Percentiles rank a stretch among this genome's conserved stretches.
Conservation (phyloP, 2,888 invertebrate species). For the Catocala nupta region DNA sequence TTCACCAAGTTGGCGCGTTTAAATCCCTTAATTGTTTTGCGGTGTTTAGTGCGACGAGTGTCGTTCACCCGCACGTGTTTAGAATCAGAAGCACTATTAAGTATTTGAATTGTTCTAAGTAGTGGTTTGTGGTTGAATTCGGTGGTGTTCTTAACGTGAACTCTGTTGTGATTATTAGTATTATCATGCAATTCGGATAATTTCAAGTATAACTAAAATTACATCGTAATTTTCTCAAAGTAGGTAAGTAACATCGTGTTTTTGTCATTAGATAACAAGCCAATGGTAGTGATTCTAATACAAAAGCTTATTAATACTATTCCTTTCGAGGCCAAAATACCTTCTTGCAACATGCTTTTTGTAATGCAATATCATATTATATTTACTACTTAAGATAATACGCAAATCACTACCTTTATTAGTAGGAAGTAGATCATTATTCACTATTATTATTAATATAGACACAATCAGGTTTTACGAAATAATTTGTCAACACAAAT, state of each 20-base stretch:
- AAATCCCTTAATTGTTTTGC: slow-evolving; percentile 27
- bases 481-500: slow-evolving; percentile 1
- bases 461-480: background rate
- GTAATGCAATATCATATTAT: background rate
- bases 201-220: background rate
- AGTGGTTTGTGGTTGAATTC: slow-evolving; percentile 3
- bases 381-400: slow-evolving; percentile 21
- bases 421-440: slow-evolving; percentile 38
- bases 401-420: slow-evolving; percentile 19
- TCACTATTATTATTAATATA: no score
- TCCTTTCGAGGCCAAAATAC: slow-evolving; percentile 27
- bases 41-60: slow-evolving; percentile 17
- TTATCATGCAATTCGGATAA: background rate
- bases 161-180: background rate
- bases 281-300: background rate
- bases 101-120: slow-evolving; percentile 2
- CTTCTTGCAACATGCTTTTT: slow-evolving; percentile 32
- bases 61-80: slow-evolving; percentile 21
- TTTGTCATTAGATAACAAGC: background rate
- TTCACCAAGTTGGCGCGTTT: slow-evolving; percentile 40
- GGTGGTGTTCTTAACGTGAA: background rate
- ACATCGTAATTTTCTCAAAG: background rate
- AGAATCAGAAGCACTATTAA: slow-evolving; percentile 11
- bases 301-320: slow-evolving; percentile 17
- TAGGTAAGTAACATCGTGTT: background rate